phyloP scores from a whole-genome alignment of 2,797 vertebrate genomes.

The Basileuterus tristriatus region DNA sequence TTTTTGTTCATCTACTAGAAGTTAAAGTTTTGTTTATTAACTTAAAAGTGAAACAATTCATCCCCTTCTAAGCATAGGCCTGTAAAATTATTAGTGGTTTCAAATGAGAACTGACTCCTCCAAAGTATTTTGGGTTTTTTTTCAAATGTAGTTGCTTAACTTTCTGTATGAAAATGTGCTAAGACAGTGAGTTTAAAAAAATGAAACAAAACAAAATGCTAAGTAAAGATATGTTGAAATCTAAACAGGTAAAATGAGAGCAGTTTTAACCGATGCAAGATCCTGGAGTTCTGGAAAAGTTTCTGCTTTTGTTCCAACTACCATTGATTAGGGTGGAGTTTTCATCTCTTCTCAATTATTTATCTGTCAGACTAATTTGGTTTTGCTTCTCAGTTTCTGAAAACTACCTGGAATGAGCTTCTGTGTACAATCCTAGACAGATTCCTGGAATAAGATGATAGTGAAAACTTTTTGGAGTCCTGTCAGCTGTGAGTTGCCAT shows the following conservation, averaged over 20 bases:
- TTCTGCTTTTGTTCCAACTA: neutral
- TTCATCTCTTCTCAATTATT: neutral
- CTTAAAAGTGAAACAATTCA: neutral
- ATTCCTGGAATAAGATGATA: slow-evolving; percentile 24
- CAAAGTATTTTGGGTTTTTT: neutral
- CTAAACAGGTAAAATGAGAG: neutral
- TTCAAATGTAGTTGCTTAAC: neutral
- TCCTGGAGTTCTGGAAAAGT: neutral
- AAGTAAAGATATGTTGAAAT: neutral
- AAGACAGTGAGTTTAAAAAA: neutral
- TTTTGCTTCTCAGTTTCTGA: slow-evolving; percentile 8
- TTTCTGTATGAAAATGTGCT: neutral
- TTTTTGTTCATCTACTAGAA: neutral
- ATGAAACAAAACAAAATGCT: neutral
- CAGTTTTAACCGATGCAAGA: neutral
- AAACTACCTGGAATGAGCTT: neutral
- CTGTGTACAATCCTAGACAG: neutral
- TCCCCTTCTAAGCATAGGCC: neutral
- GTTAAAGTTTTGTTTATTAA: neutral
- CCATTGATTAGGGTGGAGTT: neutral
- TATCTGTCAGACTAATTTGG: neutral
- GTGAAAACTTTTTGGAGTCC: neutral
- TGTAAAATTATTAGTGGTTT: neutral
- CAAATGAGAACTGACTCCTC: neutral
- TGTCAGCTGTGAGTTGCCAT: neutral